Evolutionary conservation across 1,140 invertebrate species (phyloP), one percentile per base, ranked within the genome.

Genomic region (Euschistus heros): DNA sequence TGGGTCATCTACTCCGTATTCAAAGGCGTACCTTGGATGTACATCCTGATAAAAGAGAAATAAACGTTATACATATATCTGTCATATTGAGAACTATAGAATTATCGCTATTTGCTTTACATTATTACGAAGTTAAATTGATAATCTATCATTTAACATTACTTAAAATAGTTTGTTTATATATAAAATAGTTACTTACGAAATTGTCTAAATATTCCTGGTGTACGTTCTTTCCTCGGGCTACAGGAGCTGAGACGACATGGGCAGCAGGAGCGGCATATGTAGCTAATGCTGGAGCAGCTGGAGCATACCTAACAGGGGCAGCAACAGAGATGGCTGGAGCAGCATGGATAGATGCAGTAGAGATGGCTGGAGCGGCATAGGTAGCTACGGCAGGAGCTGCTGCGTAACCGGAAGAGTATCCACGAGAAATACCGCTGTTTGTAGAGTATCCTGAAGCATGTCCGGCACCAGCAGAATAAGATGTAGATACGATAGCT

Each of bases 1-100:
- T 64, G 78, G 76, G 69, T 80, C 78, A 66, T 79, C 75, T 0
- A 80, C 76, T 55, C 76, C 77, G 68, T 80, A 80, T 15, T 78
- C 71, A 67, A 79, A 80, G 37, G 78, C 75, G 71, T 80, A 80
- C 65, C 77, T 75, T 3, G 78, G 78, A 72, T 79, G 75, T 47
- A 75, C 75, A 20, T 76, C 72, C 71, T 79, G 75, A 67, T 75
- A 75, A 65, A 74, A 69, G 55, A 74, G 70, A 68, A 71, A 73
- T 70, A 57, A 59, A 67, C 17, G 18, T 47, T 46, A 44, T 18
- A 3, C 5, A 13, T 66, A 6, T 14, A 10, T 20, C 10, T 20
- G 15, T n/a, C 20, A 17, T 15, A 59, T 15, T 54, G 50, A 20
- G 47, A n/a, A 33, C 46, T 33, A 18, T 15, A 59, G 22, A 59